A percentile compares a stretch with the other conserved stretches of the same genome.
Conservation (phyloP, 2,797 vertebrate genomes). For the Phataginus tetradactyla region DNA sequence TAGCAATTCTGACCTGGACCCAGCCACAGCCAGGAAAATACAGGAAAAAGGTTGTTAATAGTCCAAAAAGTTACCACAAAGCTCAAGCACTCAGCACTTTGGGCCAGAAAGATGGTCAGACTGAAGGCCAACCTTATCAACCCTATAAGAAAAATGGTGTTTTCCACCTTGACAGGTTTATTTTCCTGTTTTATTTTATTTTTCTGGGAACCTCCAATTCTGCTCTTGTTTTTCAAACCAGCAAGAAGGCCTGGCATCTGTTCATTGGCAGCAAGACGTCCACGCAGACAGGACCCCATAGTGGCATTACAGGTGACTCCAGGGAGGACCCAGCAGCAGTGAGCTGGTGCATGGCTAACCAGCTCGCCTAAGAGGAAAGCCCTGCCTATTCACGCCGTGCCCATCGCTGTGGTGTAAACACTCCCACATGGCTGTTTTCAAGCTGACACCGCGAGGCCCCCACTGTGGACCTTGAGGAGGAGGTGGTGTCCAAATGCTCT, state of each 20-base stretch:
- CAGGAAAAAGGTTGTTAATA: rapidly evolving
- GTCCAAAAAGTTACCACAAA: rapidly evolving
- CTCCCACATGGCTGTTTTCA: rapidly evolving
- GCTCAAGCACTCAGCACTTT: rapidly evolving
- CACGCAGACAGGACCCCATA: rapidly evolving
- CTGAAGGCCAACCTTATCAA: rapidly evolving
- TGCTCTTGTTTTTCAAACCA: too few relatives aligned
- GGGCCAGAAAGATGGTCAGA: rapidly evolving
- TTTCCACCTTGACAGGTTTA: too few relatives aligned
- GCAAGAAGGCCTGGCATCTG: rapidly evolving
- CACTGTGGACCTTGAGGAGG: too few relatives aligned
- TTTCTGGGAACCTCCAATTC: background rate
- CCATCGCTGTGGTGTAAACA: rapidly evolving
- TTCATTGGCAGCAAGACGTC: background rate
- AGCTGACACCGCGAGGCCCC: too few relatives aligned
- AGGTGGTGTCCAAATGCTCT: too few relatives aligned
- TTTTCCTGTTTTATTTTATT: background rate
- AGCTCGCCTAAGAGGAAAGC: too few relatives aligned
- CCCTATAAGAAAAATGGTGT: too few relatives aligned
- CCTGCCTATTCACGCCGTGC: rapidly evolving
- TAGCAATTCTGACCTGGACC: rapidly evolving
- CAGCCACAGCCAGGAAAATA: rapidly evolving
- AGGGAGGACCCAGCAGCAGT: rapidly evolving
- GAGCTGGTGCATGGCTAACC: rapidly evolving
- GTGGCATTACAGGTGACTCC: rapidly evolving